Conservation (phyloP, 1,140 invertebrate species). For the Panulirus ornatus region DNA sequence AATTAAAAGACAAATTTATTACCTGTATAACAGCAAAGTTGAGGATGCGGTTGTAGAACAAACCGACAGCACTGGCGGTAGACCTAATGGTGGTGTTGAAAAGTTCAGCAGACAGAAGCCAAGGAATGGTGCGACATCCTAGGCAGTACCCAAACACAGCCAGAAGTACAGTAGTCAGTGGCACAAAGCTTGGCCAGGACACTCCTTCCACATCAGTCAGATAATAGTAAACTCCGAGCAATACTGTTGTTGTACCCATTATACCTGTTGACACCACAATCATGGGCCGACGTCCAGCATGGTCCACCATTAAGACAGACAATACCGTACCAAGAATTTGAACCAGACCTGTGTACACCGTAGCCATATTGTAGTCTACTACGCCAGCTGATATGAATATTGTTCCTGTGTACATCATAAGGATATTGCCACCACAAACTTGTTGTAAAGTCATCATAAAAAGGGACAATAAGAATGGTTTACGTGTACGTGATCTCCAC, state of each 20-base stretch:
- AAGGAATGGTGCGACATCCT: constrained; percentile 64
- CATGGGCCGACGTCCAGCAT: constrained; percentile 42
- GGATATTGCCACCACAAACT: constrained; percentile 50
- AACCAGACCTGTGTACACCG: constrained; percentile 50
- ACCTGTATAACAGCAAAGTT: constrained; percentile 62
- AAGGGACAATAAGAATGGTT: constrained; percentile 53
- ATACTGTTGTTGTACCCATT: constrained; percentile 17
- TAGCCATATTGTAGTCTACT: constrained; percentile 40
- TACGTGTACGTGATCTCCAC: constrained; percentile 48
- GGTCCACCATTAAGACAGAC: constrained; percentile 56
- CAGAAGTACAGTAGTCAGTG: constrained; percentile 41
- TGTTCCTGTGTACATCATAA: constrained; percentile 63
- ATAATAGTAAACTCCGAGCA: constrained; percentile 45
- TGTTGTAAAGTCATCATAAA: constrained; percentile 67
- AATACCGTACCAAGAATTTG: constrained; percentile 50
- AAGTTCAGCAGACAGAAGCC: constrained; percentile 53
- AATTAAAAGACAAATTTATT: no score
- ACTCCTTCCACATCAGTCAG: not conserved
- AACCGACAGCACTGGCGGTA: constrained; percentile 45
- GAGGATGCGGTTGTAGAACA: constrained; percentile 64
- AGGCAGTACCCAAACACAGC: constrained; percentile 53
- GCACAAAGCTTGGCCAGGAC: constrained; percentile 55
- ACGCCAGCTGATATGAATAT: constrained; percentile 56
- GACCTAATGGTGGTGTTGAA: constrained; percentile 71
- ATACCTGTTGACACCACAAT: constrained; percentile 32